Evolutionary conservation across 2,888 invertebrate species (phyloP).

Genomic region (Mimachlamys varia): DNA sequence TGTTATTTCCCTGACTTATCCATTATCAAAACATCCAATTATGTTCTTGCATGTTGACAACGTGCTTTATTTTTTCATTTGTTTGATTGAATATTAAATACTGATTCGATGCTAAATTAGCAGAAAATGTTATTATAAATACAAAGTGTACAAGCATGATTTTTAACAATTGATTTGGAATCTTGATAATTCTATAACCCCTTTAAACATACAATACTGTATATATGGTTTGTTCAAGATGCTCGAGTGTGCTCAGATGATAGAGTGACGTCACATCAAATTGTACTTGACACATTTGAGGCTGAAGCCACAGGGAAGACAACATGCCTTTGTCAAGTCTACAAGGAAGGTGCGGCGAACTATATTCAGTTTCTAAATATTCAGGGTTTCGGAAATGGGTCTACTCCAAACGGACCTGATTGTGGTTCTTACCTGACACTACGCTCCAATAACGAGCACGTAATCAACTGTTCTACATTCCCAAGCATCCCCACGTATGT

Average conservation of each 20-base stretch:
- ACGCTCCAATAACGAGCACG: neutral
- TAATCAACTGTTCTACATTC: neutral
- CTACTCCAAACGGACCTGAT: neutral
- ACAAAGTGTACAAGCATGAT: no score
- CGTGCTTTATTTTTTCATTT: no score
- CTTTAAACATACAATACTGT: no score
- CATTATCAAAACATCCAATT: no score
- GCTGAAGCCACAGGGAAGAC: neutral
- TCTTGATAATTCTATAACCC: no score
- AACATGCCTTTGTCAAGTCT: neutral
- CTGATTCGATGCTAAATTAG: no score
- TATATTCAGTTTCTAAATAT: neutral
- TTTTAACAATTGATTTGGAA: no score
- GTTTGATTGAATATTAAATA: no score
- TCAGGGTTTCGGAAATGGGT: neutral
- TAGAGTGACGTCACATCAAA: neutral
- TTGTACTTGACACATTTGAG: neutral
- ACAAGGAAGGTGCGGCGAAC: neutral
- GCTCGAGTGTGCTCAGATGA: constrained; percentile 14
- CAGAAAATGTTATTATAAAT: no score
- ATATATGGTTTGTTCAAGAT: neutral
- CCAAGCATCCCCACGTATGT: neutral
- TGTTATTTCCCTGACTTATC: no score
- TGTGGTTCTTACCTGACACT: neutral
- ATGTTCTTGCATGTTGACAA: no score